phyloP scores from a whole-genome alignment of 1,140 invertebrate genomes.

The Odontomachus brunneus region DNA sequence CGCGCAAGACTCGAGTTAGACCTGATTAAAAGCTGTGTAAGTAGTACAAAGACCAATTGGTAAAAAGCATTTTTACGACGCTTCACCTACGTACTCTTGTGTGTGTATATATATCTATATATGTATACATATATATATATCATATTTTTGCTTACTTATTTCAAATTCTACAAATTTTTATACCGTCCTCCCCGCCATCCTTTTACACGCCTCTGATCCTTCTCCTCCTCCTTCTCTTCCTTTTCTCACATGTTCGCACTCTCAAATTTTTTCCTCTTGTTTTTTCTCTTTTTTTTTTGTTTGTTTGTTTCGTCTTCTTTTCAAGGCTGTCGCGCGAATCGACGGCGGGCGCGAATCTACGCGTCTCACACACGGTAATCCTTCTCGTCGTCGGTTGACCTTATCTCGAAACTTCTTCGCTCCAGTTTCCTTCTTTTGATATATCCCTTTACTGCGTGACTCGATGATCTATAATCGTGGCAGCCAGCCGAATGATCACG shows the following conservation, averaged over 20 bases:
- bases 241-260: constrained; percentile 24
- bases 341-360: constrained; percentile 40
- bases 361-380: constrained; percentile 26
- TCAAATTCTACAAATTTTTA: constrained; percentile 44
- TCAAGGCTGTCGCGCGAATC: constrained; percentile 30
- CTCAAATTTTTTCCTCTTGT: constrained; percentile 21
- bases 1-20: constrained; percentile 72
- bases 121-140: constrained; percentile 58
- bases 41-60: constrained; percentile 65
- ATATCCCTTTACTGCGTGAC: constrained; percentile 35
- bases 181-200: neutral
- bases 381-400: constrained; percentile 39
- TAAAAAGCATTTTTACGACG: constrained; percentile 63
- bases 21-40: constrained; percentile 70
- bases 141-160: constrained; percentile 58
- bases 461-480: constrained; percentile 44
- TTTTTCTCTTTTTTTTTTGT: neutral
- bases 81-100: constrained; percentile 48
- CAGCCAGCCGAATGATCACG: constrained; percentile 46
- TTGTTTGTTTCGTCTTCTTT: neutral
- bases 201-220: too few species aligned
- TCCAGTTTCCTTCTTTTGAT: constrained; percentile 28
- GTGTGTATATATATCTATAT: constrained; percentile 65
- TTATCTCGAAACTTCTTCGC: neutral
- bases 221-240: too few species aligned